A percentile compares a stretch with the other conserved stretches of the same genome.
phyloP scores from a whole-genome alignment of 2,797 vertebrate genomes.

The Oreonectes daqikongensis region DNA sequence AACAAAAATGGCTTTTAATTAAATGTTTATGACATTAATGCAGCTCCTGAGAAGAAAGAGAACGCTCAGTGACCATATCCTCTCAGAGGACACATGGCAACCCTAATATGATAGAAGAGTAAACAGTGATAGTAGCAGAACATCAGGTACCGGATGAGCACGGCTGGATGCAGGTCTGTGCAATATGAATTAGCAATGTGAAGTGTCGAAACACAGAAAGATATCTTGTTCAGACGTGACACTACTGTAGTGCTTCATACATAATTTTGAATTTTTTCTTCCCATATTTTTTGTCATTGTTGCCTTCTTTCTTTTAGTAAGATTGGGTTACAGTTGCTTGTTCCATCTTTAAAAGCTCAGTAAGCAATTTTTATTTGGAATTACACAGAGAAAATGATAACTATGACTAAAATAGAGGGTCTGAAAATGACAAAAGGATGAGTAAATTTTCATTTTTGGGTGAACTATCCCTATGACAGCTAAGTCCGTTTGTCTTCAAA shows the following conservation, averaged over 20 bases:
- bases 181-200: background rate
- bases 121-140: conserved; percentile 16
- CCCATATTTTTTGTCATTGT: background rate
- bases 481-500: conserved; percentile 12
- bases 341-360: no score
- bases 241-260: background rate
- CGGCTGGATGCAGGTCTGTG: background rate
- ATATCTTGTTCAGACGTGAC: background rate
- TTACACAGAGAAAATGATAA: no score
- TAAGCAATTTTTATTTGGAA: no score
- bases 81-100: conserved; percentile 35
- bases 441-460: no score
- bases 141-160: conserved; percentile 29
- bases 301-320: background rate
- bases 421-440: no score
- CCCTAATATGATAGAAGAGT: conserved; percentile 29
- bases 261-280: background rate
- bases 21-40: conserved; percentile 35
- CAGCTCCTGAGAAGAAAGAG: background rate
- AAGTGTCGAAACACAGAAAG: background rate
- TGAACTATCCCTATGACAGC: no score
- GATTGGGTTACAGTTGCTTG: no score
- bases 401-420: no score
- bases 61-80: conserved; percentile 29
- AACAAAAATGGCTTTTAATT: conserved; percentile 25